These are phyloP conservation scores for Phalacrocorax aristotelis DNA, from an alignment of 2,113 vertebrate species.

Conservation along the genomic window DNA sequence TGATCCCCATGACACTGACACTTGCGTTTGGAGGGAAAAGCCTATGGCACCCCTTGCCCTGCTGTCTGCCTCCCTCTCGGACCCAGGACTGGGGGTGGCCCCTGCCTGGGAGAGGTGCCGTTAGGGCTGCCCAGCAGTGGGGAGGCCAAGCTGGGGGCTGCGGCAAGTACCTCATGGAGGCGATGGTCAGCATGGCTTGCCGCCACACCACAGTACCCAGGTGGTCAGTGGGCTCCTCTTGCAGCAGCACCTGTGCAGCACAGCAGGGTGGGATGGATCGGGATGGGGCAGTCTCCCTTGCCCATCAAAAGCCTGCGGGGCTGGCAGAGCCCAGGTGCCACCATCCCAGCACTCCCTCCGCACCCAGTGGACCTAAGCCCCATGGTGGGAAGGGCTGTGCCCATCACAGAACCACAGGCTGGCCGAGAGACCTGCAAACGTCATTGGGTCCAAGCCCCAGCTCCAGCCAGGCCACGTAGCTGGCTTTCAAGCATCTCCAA, in stretches of 20 bases:
- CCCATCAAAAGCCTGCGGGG: too few relatives aligned
- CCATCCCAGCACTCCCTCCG: too few relatives aligned
- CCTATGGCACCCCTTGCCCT: background rate
- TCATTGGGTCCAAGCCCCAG: too few relatives aligned
- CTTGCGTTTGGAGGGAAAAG: background rate
- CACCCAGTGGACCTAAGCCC: too few relatives aligned
- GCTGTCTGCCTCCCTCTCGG: background rate
- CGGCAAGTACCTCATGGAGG: background rate
- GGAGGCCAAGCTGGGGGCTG: background rate
- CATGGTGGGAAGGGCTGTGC: too few relatives aligned
- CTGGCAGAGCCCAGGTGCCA: too few relatives aligned
- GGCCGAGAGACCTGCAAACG: too few relatives aligned
- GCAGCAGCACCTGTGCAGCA: background rate
- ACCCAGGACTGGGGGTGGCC: too few relatives aligned
- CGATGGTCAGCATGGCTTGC: background rate
- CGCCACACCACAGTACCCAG: background rate
- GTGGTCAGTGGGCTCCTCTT: background rate
- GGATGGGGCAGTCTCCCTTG: too few relatives aligned
- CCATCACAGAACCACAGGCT: too few relatives aligned
- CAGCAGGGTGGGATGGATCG: background rate
- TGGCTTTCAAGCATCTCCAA: too few relatives aligned
- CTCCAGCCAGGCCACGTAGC: too few relatives aligned
- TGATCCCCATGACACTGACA: background rate
- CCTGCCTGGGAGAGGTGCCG: background rate
- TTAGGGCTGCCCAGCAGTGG: fast-evolving